Percentiles rank a stretch among this genome's conserved stretches.
These are phyloP conservation scores for Drosophila colorata DNA, from an alignment of 2,888 invertebrate genomes.

Conservation along the genomic window DNA sequence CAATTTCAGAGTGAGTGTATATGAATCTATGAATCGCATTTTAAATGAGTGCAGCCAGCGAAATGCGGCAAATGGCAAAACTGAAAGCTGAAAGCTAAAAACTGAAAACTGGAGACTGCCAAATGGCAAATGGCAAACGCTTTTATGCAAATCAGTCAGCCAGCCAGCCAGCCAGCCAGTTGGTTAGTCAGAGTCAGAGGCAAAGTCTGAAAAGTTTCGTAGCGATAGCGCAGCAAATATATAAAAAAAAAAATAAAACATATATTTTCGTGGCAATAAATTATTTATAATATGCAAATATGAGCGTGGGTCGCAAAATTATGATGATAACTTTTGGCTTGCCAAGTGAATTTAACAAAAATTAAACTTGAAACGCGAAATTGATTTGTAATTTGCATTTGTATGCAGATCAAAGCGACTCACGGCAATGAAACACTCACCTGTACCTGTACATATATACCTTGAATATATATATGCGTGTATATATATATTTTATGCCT, in stretches of 20 bases:
- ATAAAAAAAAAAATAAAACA: conserved; percentile 16
- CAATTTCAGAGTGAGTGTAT: conserved; percentile 90
- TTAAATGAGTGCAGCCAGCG: conserved; percentile 17
- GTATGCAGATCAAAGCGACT: conserved; percentile 59
- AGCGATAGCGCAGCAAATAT: conserved; percentile 8
- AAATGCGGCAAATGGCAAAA: conserved; percentile 22
- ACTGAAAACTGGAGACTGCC: conserved; percentile 17
- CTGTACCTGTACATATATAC: conserved; percentile 15
- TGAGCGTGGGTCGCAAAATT: conserved; percentile 64
- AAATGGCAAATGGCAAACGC: conserved; percentile 45
- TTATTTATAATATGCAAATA: conserved; percentile 81
- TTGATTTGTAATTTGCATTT: conserved; percentile 78
- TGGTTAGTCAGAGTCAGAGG: conserved; percentile 14
- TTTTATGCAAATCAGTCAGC: conserved; percentile 68
- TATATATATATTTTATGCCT: conserved; percentile 4
- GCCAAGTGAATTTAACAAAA: conserved; percentile 69
- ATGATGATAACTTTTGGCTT: conserved; percentile 70
- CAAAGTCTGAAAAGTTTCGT: conserved; percentile 62
- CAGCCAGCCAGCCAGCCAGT: conserved; percentile 13
- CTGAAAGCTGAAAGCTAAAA: conserved; percentile 13
- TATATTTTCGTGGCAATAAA: conserved; percentile 79
- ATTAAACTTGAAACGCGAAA: conserved; percentile 78
- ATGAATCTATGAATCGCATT: conserved; percentile 30
- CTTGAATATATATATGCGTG: conserved; percentile 3
- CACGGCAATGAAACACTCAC: conserved; percentile 16